Conservation (phyloP, 1,140 invertebrate genomes). For the Cylas formicarius region DNA sequence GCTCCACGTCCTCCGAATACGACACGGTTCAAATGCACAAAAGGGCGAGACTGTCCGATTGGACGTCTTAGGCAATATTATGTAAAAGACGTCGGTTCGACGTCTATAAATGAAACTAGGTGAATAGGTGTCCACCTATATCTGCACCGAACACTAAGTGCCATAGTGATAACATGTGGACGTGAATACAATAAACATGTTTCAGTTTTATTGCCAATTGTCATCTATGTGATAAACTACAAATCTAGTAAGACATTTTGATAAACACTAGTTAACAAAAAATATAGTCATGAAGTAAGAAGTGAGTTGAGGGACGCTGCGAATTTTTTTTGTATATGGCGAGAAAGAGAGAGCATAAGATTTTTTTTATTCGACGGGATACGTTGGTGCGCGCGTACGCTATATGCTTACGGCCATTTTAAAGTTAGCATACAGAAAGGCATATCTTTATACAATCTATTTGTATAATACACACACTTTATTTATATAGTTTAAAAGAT, state of each 20-base stretch:
- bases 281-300: slow-evolving; percentile 14
- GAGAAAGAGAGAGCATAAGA: slow-evolving; percentile 25
- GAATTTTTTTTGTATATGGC: too few species aligned
- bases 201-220: slow-evolving; percentile 24
- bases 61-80: slow-evolving; percentile 66
- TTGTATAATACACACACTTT: too few species aligned
- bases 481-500: too few species aligned
- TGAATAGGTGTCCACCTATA: slow-evolving; percentile 1
- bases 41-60: slow-evolving; percentile 72
- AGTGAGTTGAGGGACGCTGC: slow-evolving; percentile 14
- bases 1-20: slow-evolving; percentile 59
- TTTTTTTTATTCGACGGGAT: slow-evolving; percentile 23
- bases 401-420: background rate
- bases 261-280: slow-evolving; percentile 19
- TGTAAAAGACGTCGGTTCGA: background rate
- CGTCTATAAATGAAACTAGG: slow-evolving; percentile 2
- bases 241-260: slow-evolving; percentile 34
- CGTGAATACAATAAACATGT: slow-evolving; percentile 29
- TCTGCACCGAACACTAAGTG: slow-evolving; percentile 31
- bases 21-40: slow-evolving; percentile 73
- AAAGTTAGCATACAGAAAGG: slow-evolving; percentile 5
- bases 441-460: slow-evolving; percentile 19
- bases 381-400: slow-evolving; percentile 8
- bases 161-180: slow-evolving; percentile 40
- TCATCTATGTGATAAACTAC: slow-evolving; percentile 43